Percentiles rank a stretch among this genome's conserved stretches.
Conservation (phyloP, 2,888 invertebrate genomes). For the Drosophila mulleri region DNA sequence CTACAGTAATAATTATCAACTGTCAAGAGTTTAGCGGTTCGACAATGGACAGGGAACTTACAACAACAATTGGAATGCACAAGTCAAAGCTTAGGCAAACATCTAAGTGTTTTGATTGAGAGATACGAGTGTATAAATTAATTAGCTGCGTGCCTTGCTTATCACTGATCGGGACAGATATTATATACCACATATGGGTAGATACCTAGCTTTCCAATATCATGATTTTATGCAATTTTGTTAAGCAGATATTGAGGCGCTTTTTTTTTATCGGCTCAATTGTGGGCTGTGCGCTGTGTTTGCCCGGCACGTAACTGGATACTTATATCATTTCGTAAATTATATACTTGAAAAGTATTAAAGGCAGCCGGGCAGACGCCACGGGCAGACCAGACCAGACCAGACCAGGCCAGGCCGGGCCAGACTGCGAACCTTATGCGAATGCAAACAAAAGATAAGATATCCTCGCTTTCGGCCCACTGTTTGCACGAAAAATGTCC, state of each 20-base stretch:
- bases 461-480: slow-evolving; percentile 65
- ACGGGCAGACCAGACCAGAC: slow-evolving; percentile 8
- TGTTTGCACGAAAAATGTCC: slow-evolving; percentile 73
- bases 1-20: background rate
- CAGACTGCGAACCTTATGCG: slow-evolving; percentile 66
- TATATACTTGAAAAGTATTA: slow-evolving; percentile 80
- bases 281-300: slow-evolving; percentile 38
- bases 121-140: slow-evolving; percentile 19
- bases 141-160: slow-evolving; percentile 39
- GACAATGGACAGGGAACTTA: background rate
- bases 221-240: slow-evolving; percentile 42
- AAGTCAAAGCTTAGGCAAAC: background rate
- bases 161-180: slow-evolving; percentile 19
- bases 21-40: background rate
- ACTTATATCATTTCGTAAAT: slow-evolving; percentile 80
- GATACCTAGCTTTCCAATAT: slow-evolving; percentile 13
- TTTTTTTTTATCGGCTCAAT: slow-evolving; percentile 49
- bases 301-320: slow-evolving; percentile 68
- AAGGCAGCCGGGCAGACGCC: slow-evolving; percentile 65
- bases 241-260: slow-evolving; percentile 42
- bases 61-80: background rate
- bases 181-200: background rate
- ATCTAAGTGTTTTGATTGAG: slow-evolving; percentile 8
- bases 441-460: slow-evolving; percentile 83
- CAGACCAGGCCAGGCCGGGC: slow-evolving; percentile 5